Evolutionary conservation across 2,797 vertebrate genomes (phyloP).

Genomic region (Tachyglossus aculeatus): DNA sequence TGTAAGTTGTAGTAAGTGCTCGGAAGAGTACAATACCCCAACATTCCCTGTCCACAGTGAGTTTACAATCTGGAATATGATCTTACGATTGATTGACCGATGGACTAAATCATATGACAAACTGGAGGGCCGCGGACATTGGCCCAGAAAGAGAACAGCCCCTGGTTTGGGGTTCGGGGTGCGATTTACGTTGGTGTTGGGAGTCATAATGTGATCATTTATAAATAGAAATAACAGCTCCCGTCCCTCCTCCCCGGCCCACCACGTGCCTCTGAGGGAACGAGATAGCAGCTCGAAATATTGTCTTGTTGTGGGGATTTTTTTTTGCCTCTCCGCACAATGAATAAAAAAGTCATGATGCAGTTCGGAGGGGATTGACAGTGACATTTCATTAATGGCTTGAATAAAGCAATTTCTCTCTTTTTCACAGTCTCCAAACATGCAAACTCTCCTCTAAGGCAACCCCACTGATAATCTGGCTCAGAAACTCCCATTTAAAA

Average conservation of each 20-base stretch:
- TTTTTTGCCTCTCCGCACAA: constrained; percentile 46
- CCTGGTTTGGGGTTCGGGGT: not conserved
- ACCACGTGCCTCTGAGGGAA: not conserved
- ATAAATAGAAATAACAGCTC: constrained; percentile 15
- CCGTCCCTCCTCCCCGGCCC: not conserved
- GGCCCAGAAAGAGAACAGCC: not conserved
- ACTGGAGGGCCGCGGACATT: not conserved
- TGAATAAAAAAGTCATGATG: constrained; percentile 41
- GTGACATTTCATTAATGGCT: constrained; percentile 74
- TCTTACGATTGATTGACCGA: too few species aligned
- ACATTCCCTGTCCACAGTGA: too few species aligned
- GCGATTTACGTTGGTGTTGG: not conserved
- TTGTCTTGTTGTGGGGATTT: constrained; percentile 10
- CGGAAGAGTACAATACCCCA: too few species aligned
- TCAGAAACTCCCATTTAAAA: constrained; percentile 31
- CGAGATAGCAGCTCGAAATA: constrained; percentile 20
- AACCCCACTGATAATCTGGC: constrained; percentile 15
- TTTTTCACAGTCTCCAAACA: constrained; percentile 41
- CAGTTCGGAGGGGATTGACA: constrained; percentile 57
- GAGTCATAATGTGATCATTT: constrained; percentile 14
- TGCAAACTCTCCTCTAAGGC: not conserved
- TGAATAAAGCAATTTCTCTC: constrained; percentile 67
- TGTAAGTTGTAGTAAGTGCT: too few species aligned
- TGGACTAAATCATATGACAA: not conserved
- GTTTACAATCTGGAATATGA: too few species aligned